These are phyloP conservation scores for Macrophya annulata DNA, from an alignment of 2,888 invertebrate species.

Conservation along the genomic window DNA sequence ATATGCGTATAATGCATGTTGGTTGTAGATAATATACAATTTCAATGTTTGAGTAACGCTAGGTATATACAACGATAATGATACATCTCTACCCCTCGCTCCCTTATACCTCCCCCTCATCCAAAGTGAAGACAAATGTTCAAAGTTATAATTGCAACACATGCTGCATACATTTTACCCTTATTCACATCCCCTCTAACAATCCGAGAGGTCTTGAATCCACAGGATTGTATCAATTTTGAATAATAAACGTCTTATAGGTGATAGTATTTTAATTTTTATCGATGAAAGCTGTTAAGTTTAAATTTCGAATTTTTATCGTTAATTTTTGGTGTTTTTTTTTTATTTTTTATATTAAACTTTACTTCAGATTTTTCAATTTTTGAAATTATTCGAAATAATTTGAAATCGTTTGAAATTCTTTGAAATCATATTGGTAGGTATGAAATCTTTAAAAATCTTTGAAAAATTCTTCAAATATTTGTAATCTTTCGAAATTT, in stretches of 20 bases:
- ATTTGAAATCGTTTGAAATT: too few species aligned
- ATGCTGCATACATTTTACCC: slow-evolving; percentile 60
- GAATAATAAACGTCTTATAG: background rate
- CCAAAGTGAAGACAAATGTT: slow-evolving; percentile 63
- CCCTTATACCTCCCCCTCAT: background rate
- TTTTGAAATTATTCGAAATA: too few species aligned
- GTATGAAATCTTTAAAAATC: too few species aligned
- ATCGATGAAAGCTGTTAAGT: background rate
- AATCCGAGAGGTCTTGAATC: background rate
- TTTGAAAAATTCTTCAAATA: too few species aligned
- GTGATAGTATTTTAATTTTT: background rate
- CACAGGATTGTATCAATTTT: background rate
- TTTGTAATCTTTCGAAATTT: too few species aligned
- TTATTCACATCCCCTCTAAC: slow-evolving; percentile 1
- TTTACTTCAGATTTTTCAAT: too few species aligned
- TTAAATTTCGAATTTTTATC: background rate
- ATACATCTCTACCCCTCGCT: background rate
- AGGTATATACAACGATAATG: background rate
- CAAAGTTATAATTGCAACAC: slow-evolving; percentile 71
- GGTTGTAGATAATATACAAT: background rate
- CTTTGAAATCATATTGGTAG: too few species aligned
- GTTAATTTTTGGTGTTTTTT: background rate
- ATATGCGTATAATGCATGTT: too few species aligned
- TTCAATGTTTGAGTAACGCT: slow-evolving; percentile 19
- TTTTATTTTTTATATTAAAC: background rate